phyloP scores from a whole-genome alignment of 2,888 invertebrate species.

The Drosophila limbata region DNA sequence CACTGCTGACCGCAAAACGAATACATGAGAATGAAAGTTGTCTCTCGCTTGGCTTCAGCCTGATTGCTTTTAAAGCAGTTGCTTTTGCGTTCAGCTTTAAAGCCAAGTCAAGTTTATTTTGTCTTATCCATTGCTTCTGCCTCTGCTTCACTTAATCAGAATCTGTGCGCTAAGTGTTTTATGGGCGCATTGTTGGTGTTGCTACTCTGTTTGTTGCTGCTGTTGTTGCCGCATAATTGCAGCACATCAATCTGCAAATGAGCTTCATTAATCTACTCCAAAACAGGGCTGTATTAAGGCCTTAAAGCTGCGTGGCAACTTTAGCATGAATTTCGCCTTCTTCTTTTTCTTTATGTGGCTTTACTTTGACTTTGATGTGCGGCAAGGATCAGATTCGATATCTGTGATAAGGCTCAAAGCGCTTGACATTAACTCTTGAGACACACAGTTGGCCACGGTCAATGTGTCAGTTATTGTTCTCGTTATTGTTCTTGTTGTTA shows the following conservation, averaged over 20 bases:
- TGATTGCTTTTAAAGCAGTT: conserved; percentile 62
- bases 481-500: conserved; percentile 15
- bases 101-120: conserved; percentile 17
- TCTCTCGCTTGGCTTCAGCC: conserved; percentile 8
- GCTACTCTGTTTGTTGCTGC: conserved; percentile 18
- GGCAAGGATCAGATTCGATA: conserved; percentile 46
- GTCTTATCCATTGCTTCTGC: not conserved
- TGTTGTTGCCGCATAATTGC: conserved; percentile 71
- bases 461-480: conserved; percentile 47
- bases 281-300: conserved; percentile 43
- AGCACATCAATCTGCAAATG: conserved; percentile 79
- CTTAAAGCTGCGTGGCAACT: conserved; percentile 36
- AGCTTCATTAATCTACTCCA: conserved; percentile 73
- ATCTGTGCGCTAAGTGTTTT: conserved; percentile 77
- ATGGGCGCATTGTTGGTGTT: conserved; percentile 45
- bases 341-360: conserved; percentile 22
- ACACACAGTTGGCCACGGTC: conserved; percentile 52
- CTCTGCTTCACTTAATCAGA: conserved; percentile 73
- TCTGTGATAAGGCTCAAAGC: conserved; percentile 28
- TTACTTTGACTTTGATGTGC: conserved; percentile 67
- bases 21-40: conserved; percentile 42
- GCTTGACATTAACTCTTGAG: conserved; percentile 46
- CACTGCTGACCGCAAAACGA: conserved; percentile 69
- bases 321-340: conserved; percentile 12
- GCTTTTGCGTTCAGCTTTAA: conserved; percentile 46